phyloP scores from a whole-genome alignment of 2,797 vertebrate genomes.

The Tenualosa ilisha region DNA sequence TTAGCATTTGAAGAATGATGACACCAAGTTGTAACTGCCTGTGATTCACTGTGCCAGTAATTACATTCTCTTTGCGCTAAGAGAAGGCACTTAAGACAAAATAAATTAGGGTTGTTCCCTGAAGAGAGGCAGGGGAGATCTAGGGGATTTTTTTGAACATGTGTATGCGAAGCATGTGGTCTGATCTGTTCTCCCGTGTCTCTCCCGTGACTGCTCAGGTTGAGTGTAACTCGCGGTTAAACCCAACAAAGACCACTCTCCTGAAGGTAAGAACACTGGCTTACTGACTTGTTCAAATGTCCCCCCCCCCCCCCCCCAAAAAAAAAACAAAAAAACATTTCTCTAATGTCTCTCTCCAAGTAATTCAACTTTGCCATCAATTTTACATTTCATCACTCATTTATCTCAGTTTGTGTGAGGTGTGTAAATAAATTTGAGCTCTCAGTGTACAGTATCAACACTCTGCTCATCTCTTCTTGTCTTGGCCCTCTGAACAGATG shows the following conservation, averaged over 20 bases:
- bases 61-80: background rate
- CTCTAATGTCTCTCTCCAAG: too few relatives aligned
- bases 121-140: background rate
- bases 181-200: background rate
- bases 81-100: background rate
- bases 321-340: too few relatives aligned
- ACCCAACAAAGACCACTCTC: conserved; percentile 91
- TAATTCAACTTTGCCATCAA: too few relatives aligned
- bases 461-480: conserved; percentile 26
- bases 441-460: background rate
- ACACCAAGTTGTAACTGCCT: background rate
- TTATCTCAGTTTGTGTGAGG: background rate
- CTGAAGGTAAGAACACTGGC: conserved; percentile 80
- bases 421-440: background rate
- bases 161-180: background rate
- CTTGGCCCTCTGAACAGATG: conserved; percentile 78
- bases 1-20: background rate
- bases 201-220: conserved; percentile 75
- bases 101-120: background rate
- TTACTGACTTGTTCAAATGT: background rate
- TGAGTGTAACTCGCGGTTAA: conserved; percentile 97
- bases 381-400: background rate
- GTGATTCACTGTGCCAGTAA: conserved; percentile 9
- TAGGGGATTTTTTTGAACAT: background rate
- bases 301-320: too few relatives aligned